A percentile compares a stretch with the other conserved stretches of the same genome.
Evolutionary conservation across 2,113 vertebrate genomes (phyloP).

Genomic region (Prunella himalayana): DNA sequence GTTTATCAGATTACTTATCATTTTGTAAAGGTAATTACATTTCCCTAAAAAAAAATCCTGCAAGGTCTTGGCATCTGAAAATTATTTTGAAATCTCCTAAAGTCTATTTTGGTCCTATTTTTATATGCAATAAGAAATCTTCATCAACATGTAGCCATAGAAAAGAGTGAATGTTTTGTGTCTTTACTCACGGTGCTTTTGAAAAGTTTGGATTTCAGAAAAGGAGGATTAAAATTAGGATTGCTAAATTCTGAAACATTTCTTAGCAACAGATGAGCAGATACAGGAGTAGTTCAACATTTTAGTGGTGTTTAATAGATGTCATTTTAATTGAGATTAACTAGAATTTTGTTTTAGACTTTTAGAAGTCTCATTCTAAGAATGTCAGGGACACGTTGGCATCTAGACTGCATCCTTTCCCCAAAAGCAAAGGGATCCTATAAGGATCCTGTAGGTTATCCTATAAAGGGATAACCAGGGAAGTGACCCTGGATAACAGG

Average conservation of each 20-base stretch:
- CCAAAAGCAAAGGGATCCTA: not conserved
- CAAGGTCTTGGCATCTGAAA: not conserved
- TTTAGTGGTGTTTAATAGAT: not conserved
- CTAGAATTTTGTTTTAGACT: not conserved
- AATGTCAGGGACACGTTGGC: not conserved
- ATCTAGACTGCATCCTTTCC: not conserved
- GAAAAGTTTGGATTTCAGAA: not conserved
- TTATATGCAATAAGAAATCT: not conserved
- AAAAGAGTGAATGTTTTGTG: not conserved
- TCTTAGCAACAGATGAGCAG: not conserved
- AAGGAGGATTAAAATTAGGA: not conserved
- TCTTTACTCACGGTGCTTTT: not conserved
- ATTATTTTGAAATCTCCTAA: not conserved
- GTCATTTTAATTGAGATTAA: not conserved
- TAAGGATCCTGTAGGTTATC: too few species aligned
- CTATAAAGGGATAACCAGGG: not conserved
- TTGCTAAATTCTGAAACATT: not conserved
- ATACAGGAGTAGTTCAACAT: not conserved
- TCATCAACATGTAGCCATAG: not conserved
- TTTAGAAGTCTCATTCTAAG: not conserved
- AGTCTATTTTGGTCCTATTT: not conserved
- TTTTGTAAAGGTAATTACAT: not conserved
- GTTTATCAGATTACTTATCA: not conserved
- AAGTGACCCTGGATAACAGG: not conserved
- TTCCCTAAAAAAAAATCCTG: not conserved